Evolutionary conservation across 2,888 invertebrate genomes (phyloP).

Genomic region (Tuberolachnus salignus): DNA sequence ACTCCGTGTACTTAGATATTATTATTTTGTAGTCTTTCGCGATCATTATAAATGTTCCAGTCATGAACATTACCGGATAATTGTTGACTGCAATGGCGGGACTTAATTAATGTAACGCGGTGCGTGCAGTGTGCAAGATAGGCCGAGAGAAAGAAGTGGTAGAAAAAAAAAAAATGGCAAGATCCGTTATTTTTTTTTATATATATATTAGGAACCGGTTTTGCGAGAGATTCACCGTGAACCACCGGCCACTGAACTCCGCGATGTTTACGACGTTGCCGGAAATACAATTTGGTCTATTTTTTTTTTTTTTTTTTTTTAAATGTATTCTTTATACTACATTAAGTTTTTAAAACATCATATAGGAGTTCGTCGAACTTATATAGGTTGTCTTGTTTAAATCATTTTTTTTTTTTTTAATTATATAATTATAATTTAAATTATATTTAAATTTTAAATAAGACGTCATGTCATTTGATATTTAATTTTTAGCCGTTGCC

Average conservation of each 20-base stretch:
- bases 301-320: background rate
- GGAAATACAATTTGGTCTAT: conserved; percentile 44
- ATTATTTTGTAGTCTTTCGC: background rate
- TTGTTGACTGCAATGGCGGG: conserved; percentile 9
- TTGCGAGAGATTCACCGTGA: conserved; percentile 34
- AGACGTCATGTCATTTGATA: too few relatives aligned
- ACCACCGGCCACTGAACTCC: conserved; percentile 53
- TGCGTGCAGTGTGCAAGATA: background rate
- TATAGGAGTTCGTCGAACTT: background rate
- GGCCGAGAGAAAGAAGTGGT: background rate
- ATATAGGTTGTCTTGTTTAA: too few relatives aligned
- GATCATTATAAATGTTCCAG: conserved; percentile 48
- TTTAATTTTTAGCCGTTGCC: too few relatives aligned
- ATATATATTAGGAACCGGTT: conserved; percentile 43
- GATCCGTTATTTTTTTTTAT: conserved; percentile 48
- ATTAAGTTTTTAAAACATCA: background rate
- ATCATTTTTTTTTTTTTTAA: too few relatives aligned
- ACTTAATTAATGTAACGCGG: conserved; percentile 43
- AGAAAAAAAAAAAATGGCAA: conserved; percentile 33
- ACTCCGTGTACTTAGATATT: background rate
- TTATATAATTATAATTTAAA: too few relatives aligned
- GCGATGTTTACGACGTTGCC: conserved; percentile 28
- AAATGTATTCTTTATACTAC: background rate
- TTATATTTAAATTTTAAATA: too few relatives aligned
- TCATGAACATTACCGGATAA: conserved; percentile 45